Evolutionary conservation across 2,113 vertebrate species (phyloP), one percentile per base, ranked within the genome.

Genomic region (Tupaia tana): DNA sequence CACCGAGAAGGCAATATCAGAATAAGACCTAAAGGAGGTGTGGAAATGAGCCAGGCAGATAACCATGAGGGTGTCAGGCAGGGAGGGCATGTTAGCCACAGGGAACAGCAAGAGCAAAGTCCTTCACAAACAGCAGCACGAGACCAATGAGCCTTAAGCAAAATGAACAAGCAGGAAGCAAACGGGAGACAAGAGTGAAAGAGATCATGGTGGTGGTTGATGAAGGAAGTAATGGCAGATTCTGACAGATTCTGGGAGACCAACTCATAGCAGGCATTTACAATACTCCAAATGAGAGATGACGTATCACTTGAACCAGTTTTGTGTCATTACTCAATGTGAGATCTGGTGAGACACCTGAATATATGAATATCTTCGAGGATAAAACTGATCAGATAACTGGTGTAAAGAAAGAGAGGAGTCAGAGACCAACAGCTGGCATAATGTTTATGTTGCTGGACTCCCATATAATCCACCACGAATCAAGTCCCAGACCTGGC

Each of bases 31-130:
- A 12, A 93, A 91, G 27, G 7, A 56, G 18, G 24, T 56, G 12
- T 64, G n/a, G 11, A 63, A 90, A 25, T 31, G 14, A 58, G 9
- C 25, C 56, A 75, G 3, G 15, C 9, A 59, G 52, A 11, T 16
- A 80, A 22, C 25, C 8, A 1, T 6, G 61, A 10, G 5, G 22
- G 0, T 16, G 12, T 3, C 0, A 6, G 52, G 43, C 10, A 54
- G 2, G 19, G 5, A 67, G 20, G 74, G 29, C 25, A 88, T 29
- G 64, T 67, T 54, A 75, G 3, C 27, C 34, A 77, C 20, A 71
- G 13, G 25, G 6, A 22, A 67, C 7, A n/a, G 7, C 27, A 89
- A 52, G 24, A 6, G 24, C 71, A 59, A 64, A 83, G 75, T 56
- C 66, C 64, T 25, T 22, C 3, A 64, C 4, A 25, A 12, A 43